Evolutionary conservation across 1,140 invertebrate genomes (phyloP), one percentile per base, ranked within the genome.

Genomic region (Liolophura sinensis): DNA sequence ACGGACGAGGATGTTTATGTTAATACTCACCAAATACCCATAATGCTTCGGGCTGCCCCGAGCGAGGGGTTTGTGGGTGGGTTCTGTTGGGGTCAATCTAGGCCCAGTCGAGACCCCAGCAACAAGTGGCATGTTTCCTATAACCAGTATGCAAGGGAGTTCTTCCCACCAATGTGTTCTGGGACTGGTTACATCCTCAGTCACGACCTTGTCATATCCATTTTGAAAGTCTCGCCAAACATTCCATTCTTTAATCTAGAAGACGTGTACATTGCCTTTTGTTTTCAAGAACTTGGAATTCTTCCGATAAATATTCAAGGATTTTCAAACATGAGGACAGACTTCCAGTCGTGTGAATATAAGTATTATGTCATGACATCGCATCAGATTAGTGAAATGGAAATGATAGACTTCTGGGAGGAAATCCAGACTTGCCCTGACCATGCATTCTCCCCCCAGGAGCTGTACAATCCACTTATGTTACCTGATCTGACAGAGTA

Each of bases 1-100:
- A 90, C 93, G 81, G 94, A 96, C 81, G 93, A 96, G 82, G 94
- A 96, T 78, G 92, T 92, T 70, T 90, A 92, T 48, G 87, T 94
- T 18, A 91, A 94, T 83, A 76, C 94, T 7, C 89, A 89, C n/a
- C 55, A 69, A 46, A 62, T 81, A 25, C 52, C 60, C 9, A n/a
- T 56, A 16, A 66, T 78, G 59, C 54, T 80, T 48, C 50, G 65
- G 57, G 64, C 52, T 27, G 60, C 73, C 16, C 64, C 63, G 5
- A 40, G 47, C 15, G n/a, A 40, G 25, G 22, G 65, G 12, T 72
- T 69, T 31, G 57, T 72, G 12, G 70, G 63, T 1, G 73, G 68
- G 6, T 61, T 56, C 49, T 65, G 72, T 70, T 67, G 79, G 80
- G 69, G 67, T 40, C 59, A 64, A 48, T 56, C 69, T 14, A 68